phyloP scores from a whole-genome alignment of 2,888 invertebrate species.

The Empis livida region DNA sequence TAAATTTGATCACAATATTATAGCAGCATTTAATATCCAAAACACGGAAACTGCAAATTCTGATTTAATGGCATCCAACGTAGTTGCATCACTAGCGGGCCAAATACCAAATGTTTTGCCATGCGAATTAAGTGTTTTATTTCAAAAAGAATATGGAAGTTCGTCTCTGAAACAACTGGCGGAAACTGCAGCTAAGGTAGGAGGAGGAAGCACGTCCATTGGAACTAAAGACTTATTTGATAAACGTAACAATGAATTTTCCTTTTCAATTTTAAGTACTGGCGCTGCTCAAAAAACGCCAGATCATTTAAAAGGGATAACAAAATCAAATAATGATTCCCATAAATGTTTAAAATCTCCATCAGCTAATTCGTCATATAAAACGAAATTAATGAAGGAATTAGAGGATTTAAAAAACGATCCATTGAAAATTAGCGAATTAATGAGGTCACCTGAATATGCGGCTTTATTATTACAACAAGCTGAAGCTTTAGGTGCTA shows the following conservation, averaged over 20 bases:
- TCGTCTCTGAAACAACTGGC: slow-evolving; percentile 31
- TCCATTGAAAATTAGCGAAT: slow-evolving; percentile 34
- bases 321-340: slow-evolving; percentile 21
- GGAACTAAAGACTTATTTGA: neutral
- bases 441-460: slow-evolving; percentile 35
- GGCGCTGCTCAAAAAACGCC: slow-evolving; percentile 17
- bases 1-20: slow-evolving; percentile 24
- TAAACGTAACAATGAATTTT: neutral
- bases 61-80: slow-evolving; percentile 33
- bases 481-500: slow-evolving; percentile 33
- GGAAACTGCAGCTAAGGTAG: slow-evolving; percentile 32
- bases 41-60: slow-evolving; percentile 22
- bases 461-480: slow-evolving; percentile 34
- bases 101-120: slow-evolving; percentile 29
- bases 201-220: slow-evolving; percentile 16
- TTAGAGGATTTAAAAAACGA: slow-evolving; percentile 34
- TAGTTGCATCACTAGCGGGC: slow-evolving; percentile 30
- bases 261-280: neutral
- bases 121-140: slow-evolving; percentile 27
- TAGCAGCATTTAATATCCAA: slow-evolving; percentile 8
- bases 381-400: slow-evolving; percentile 35
- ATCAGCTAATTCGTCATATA: slow-evolving; percentile 30
- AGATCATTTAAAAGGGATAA: slow-evolving; percentile 25
- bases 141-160: slow-evolving; percentile 31
- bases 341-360: slow-evolving; percentile 2